A percentile compares a stretch with the other conserved stretches of the same genome.
Conservation (phyloP, 37 sponge, comb jelly and placozoan genomes). For the Ephydatia muelleri region DNA sequence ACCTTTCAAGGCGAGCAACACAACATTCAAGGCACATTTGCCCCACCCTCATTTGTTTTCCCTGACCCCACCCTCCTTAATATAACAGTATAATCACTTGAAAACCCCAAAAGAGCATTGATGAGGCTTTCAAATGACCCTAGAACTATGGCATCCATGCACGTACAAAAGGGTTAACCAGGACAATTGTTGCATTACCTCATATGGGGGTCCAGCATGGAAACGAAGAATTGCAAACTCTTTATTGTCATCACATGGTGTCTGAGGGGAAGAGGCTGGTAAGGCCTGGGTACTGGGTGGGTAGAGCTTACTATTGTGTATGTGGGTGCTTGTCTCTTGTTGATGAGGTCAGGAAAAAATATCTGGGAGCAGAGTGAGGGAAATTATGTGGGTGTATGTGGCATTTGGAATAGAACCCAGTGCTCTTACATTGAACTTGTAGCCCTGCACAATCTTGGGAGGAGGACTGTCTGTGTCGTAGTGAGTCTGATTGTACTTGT, state of each 20-base stretch:
- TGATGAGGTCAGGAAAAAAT: constrained; percentile 96
- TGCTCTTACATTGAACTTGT: constrained; percentile 95
- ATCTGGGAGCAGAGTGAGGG: constrained; percentile 48
- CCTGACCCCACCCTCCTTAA: background rate
- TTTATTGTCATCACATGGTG: constrained; percentile 64
- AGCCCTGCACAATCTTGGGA: constrained; percentile 99
- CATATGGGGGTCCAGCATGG: constrained; percentile 99
- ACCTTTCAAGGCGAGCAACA: background rate
- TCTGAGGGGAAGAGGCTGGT: constrained; percentile 12
- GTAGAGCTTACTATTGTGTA: constrained; percentile 71
- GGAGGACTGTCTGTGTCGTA: constrained; percentile 99
- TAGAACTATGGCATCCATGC: too few relatives aligned
- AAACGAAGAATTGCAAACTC: constrained; percentile 94
- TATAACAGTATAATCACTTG: background rate
- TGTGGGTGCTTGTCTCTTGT: constrained; percentile 88
- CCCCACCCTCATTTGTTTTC: background rate
- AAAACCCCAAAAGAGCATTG: background rate
- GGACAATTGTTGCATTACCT: too few relatives aligned
- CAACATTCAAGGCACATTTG: background rate
- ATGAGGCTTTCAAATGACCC: too few relatives aligned
- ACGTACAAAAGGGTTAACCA: too few relatives aligned
- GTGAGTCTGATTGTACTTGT: constrained; percentile 99
- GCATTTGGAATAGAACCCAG: background rate
- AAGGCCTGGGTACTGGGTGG: background rate
- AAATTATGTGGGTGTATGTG: background rate